These are phyloP conservation scores for Nasonia giraulti DNA, from an alignment of 1,140 invertebrate species.

Conservation along the genomic window DNA sequence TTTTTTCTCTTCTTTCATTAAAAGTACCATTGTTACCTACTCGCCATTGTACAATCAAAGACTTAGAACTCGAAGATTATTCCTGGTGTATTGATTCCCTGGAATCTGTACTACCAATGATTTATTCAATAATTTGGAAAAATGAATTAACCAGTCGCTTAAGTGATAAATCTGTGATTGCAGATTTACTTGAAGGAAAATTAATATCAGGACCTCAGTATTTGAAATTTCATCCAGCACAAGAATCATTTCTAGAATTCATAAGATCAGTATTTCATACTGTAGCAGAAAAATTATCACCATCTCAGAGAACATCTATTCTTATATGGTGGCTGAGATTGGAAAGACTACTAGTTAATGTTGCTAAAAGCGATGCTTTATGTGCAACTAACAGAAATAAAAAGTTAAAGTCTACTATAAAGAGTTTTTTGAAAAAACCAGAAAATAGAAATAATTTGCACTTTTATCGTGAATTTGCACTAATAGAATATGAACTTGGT, in stretches of 20 bases:
- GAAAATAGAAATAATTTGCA: constrained; percentile 76
- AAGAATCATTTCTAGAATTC: constrained; percentile 77
- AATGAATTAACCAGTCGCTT: constrained; percentile 65
- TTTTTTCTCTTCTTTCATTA: constrained; percentile 75
- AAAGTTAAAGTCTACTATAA: constrained; percentile 74
- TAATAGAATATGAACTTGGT: constrained; percentile 77
- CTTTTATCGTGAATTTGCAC: constrained; percentile 79
- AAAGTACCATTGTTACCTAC: constrained; percentile 78
- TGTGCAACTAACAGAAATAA: constrained; percentile 69
- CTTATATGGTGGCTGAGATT: constrained; percentile 79
- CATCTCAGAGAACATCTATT: constrained; percentile 69
- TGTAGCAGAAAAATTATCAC: constrained; percentile 62
- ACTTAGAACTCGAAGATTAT: constrained; percentile 71
- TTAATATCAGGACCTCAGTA: constrained; percentile 77
- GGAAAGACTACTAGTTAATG: constrained; percentile 74
- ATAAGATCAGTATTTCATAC: constrained; percentile 67
- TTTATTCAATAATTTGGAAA: constrained; percentile 63
- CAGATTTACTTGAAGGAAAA: constrained; percentile 71
- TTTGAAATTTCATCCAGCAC: constrained; percentile 76
- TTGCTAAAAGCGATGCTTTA: constrained; percentile 71
- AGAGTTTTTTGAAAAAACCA: constrained; percentile 75
- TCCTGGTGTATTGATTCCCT: constrained; percentile 75
- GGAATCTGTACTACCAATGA: constrained; percentile 73
- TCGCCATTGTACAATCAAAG: constrained; percentile 66
- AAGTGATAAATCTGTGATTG: constrained; percentile 67